Evolutionary conservation across 1,140 invertebrate genomes (phyloP).

Genomic region (Thrips palmi): DNA sequence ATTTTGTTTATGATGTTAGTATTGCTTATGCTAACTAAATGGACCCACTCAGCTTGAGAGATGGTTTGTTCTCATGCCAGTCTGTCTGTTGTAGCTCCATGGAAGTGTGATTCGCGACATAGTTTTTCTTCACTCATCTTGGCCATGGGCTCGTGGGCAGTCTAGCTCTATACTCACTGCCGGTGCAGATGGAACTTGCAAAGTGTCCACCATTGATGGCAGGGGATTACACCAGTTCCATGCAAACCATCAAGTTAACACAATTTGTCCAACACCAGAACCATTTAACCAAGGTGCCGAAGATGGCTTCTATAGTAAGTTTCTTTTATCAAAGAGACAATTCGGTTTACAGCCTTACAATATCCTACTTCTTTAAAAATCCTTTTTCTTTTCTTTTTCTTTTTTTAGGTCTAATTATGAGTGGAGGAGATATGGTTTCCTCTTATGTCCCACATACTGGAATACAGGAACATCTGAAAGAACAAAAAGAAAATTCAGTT

Average conservation of each 20-base stretch:
- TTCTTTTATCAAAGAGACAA: background rate
- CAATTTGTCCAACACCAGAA: conserved; percentile 29
- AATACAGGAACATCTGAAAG: conserved; percentile 25
- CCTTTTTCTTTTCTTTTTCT: conserved; percentile 1
- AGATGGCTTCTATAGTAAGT: conserved; percentile 28
- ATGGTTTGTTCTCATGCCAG: background rate
- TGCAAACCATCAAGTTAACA: conserved; percentile 27
- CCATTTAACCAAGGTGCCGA: conserved; percentile 22
- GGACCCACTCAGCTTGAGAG: background rate
- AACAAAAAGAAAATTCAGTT: conserved; percentile 25
- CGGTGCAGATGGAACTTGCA: conserved; percentile 26
- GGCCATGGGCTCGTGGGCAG: conserved; percentile 26
- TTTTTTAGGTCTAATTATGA: conserved; percentile 25
- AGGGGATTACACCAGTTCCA: conserved; percentile 25
- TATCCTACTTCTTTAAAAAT: too few relatives aligned
- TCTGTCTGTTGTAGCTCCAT: conserved; percentile 23
- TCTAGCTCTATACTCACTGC: conserved; percentile 25
- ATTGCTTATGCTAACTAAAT: background rate
- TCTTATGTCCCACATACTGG: conserved; percentile 29
- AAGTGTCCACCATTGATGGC: conserved; percentile 28
- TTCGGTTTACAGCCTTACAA: background rate
- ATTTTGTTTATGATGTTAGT: conserved; percentile 31
- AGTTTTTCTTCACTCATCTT: conserved; percentile 26
- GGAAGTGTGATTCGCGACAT: conserved; percentile 26
- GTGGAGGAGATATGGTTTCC: conserved; percentile 28